Evolutionary conservation across 2,888 invertebrate genomes (phyloP), one percentile per base, ranked within the genome.

Genomic region (Andrena minutula): DNA sequence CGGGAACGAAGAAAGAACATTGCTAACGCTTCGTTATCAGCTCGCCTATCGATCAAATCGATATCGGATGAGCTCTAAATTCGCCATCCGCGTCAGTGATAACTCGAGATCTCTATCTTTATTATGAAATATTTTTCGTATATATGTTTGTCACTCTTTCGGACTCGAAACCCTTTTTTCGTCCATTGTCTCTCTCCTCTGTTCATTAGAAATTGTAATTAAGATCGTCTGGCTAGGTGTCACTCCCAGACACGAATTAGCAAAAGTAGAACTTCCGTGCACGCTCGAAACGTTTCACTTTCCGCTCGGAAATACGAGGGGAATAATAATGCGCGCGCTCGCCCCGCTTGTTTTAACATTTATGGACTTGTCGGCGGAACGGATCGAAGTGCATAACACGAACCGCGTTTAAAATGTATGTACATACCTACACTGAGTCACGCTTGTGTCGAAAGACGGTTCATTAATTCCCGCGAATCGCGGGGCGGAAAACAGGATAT

Each of bases 391-490:
- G 61, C 58, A 65, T 66, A 76, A 77, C 35, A 28, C 65, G 28
- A 35, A 20, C 51, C 20, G 47, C 51, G 20, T 26, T 58, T 77
- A 35, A 66, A 69, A 56, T 53, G 63, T 63, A 20, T 26, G 26
- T 16, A 16, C 4, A 56, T 10, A 26, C 10, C 1, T 26, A 60
- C 32, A 68, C 58, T 56, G 75, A 82, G 75, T 76, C 82, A 76
- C 65, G 72, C 60, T 20, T 20, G 64, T 28, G 69, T 23, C 47
- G 47, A 76, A 76, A 75, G 64, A 76, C 60, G 51, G 41, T 74
- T 77, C 63, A 74, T 83, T 82, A 77, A 83, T 82, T 82, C 82
- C 51, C 51, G 26, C 73, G 66, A 74, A 60, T 61, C 30, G 41
- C 69, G 70, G 69, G 63, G 53, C 41, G 60, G 70, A 65, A 51